phyloP scores from a whole-genome alignment of 2,113 vertebrate species.

The Antigone vipio region DNA sequence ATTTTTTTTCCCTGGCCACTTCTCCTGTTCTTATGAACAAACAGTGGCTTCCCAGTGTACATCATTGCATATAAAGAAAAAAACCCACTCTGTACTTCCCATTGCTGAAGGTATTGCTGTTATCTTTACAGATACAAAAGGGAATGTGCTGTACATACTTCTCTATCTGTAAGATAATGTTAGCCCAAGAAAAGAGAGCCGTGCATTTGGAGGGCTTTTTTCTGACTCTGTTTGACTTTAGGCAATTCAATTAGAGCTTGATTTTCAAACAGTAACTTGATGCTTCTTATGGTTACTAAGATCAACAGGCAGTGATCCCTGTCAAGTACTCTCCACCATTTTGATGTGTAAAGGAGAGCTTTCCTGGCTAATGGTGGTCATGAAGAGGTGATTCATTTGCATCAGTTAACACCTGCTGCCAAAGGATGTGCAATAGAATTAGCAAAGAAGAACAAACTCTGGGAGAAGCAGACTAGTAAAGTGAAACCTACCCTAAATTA shows the following conservation, averaged over 20 bases:
- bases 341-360: neutral
- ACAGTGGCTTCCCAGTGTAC: neutral
- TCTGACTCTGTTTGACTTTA: neutral
- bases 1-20: neutral
- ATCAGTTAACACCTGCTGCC: neutral
- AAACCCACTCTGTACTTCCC: neutral
- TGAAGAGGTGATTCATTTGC: neutral
- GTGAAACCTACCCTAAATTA: neutral
- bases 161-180: neutral
- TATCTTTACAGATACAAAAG: neutral
- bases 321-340: neutral
- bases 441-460: neutral
- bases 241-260: neutral
- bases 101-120: neutral
- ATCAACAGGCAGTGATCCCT: neutral
- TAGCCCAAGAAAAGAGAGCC: neutral
- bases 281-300: neutral
- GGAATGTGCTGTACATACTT: neutral
- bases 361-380: neutral
- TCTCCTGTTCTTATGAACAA: neutral
- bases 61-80: neutral
- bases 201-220: neutral
- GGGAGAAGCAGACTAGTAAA: neutral
- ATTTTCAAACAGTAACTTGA: neutral
- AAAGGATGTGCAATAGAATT: neutral